Evolutionary conservation across 1,140 invertebrate species (phyloP).

Genomic region (Drosophila watanabei): DNA sequence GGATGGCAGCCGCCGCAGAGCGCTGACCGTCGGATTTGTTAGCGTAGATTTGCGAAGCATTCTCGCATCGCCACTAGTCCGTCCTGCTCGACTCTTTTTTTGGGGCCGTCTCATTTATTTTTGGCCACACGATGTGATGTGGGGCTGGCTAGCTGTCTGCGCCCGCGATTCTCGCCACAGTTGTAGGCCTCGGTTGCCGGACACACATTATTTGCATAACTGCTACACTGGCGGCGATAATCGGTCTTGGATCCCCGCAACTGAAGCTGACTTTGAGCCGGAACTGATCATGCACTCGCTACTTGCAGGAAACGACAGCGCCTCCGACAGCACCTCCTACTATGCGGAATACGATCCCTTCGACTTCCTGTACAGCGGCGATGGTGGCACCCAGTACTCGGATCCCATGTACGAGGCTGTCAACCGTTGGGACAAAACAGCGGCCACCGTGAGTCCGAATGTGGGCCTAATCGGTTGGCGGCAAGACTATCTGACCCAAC

Average conservation of each 20-base stretch:
- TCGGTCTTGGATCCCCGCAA: conserved; percentile 31
- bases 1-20: conserved; percentile 7
- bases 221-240: conserved; percentile 36
- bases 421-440: conserved; percentile 88
- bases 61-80: conserved; percentile 39
- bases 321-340: conserved; percentile 87
- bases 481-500: conserved; percentile 56
- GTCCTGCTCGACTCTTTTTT: conserved; percentile 17
- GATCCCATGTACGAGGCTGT: conserved; percentile 92
- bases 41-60: conserved; percentile 70
- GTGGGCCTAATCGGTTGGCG: conserved; percentile 87
- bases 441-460: conserved; percentile 86
- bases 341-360: conserved; percentile 95
- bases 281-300: conserved; percentile 76
- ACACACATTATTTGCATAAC: conserved; percentile 72
- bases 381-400: conserved; percentile 90
- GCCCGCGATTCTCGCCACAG: conserved; percentile 17
- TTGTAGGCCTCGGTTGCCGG: conserved; percentile 41
- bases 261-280: conserved; percentile 23
- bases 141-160: conserved; percentile 11
- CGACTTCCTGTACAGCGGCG: conserved; percentile 91
- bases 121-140: conserved; percentile 59
- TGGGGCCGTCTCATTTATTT: conserved; percentile 68
- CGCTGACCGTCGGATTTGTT: conserved; percentile 54
- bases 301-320: conserved; percentile 82